Evolutionary conservation across 2,113 vertebrate genomes (phyloP).

Genomic region (Lampris incognitus): DNA sequence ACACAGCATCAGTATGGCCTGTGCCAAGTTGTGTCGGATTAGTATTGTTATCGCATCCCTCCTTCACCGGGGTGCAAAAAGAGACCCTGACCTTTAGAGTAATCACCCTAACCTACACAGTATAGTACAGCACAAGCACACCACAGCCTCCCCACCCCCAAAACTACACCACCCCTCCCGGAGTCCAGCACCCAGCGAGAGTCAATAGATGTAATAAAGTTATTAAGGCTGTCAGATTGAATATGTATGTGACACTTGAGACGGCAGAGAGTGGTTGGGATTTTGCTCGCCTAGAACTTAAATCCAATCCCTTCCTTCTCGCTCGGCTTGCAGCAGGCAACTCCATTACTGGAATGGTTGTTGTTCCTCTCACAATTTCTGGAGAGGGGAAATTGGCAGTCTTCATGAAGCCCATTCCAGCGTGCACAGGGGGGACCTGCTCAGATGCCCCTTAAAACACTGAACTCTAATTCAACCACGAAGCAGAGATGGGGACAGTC

Average conservation of each 20-base stretch:
- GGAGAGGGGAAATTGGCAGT: constrained; percentile 16
- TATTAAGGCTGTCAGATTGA: constrained; percentile 41
- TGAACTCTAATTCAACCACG: constrained; percentile 44
- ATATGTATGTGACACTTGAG: constrained; percentile 41
- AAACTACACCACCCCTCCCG: neutral
- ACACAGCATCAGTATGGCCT: constrained; percentile 39
- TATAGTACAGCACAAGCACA: constrained; percentile 37
- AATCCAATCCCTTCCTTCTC: constrained; percentile 22
- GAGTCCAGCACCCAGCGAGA: constrained; percentile 30
- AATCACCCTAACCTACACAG: constrained; percentile 59
- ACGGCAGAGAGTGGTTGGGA: neutral
- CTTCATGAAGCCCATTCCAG: constrained; percentile 21
- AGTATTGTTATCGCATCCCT: constrained; percentile 69
- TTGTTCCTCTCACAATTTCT: constrained; percentile 25
- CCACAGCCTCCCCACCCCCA: neutral
- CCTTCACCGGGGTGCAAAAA: constrained; percentile 48
- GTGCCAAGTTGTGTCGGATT: constrained; percentile 43
- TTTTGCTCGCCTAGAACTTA: constrained; percentile 2
- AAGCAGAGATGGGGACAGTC: neutral
- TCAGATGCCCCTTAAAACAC: constrained; percentile 37
- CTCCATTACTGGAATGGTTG: constrained; percentile 33
- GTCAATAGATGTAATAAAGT: constrained; percentile 39
- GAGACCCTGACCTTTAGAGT: constrained; percentile 67
- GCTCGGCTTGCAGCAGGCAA: constrained; percentile 21
- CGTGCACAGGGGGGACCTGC: constrained; percentile 2